Conservation (phyloP, 2,113 vertebrate species). For the Sorex fumeus region DNA sequence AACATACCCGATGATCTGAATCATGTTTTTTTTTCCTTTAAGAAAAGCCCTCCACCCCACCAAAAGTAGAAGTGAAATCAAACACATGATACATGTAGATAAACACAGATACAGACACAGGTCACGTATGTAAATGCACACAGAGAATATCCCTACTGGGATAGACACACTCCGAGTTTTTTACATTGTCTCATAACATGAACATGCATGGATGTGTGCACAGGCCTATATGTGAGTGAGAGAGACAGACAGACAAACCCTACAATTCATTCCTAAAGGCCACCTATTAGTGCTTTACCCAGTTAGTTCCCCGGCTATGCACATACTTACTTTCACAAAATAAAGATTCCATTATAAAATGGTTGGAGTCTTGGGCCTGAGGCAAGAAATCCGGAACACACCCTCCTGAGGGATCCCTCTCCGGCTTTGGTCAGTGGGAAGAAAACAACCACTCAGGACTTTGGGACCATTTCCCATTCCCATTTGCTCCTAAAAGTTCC, state of each 20-base stretch:
- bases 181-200: constrained; percentile 72
- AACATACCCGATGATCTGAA: constrained; percentile 58
- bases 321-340: constrained; percentile 86
- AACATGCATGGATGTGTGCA: constrained; percentile 76
- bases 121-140: constrained; percentile 68
- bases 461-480: constrained; percentile 83
- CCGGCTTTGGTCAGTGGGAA: constrained; percentile 85
- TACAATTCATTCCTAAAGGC: constrained; percentile 77
- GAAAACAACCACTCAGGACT: constrained; percentile 86
- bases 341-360: constrained; percentile 87
- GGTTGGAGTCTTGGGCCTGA: constrained; percentile 85
- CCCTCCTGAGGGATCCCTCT: constrained; percentile 86
- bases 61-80: constrained; percentile 69
- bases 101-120: constrained; percentile 70
- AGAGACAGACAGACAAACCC: constrained; percentile 44
- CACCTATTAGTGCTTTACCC: constrained; percentile 80
- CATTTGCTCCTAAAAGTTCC: constrained; percentile 78
- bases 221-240: constrained; percentile 68
- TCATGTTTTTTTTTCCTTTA: constrained; percentile 30
- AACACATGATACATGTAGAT: constrained; percentile 54
- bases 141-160: constrained; percentile 63
- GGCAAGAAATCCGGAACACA: constrained; percentile 85
- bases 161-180: constrained; percentile 57
- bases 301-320: constrained; percentile 70
- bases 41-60: constrained; percentile 73